Base-by-base conservation (phyloP, 2,888 invertebrate genomes). In the Gari tellinella region DNA sequence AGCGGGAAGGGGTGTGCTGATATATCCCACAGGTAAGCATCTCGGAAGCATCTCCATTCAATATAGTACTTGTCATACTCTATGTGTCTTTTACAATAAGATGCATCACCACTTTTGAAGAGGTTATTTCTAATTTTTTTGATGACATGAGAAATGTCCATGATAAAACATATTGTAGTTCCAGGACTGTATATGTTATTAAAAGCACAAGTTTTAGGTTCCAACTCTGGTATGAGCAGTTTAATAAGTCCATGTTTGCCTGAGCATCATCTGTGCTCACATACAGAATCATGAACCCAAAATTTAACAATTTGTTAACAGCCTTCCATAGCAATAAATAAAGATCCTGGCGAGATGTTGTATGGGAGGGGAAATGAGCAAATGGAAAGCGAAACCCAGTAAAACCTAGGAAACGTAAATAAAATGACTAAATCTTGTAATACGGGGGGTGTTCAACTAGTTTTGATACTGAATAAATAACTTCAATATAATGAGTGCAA, bases 121-220 rank as follows among this genome's bases (percentile, higher is more conserved):
- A 78, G 48, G 38, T 66, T 79, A 38, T 79, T 79, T 57, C 79
- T 40, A 17, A 72, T 68, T 45, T 75, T 75, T 57, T 75, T 79
- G n/a, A 79, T 53, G 1, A 75, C 62, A 72, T 79, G 79, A 8
- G 68, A 68, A 2, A 68, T 38, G 45, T 68, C 69, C 62, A 69
- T 63, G 37, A 63, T 57, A n/a, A 69, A 69, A 45, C 62, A 58
- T 46, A 69, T 52, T 17, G 2, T 19, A n/a, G 41, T 48, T 19
- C n/a, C n/a, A n/a, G n/a, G n/a, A n/a, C n/a, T n/a, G n/a, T n/a
- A n/a, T n/a, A n/a, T n/a, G n/a, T n/a, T 21, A 15, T 21, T 15
- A 14, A 45, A 23, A 57, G 19, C 15, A 37, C 57, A 31, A 62
- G 57, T 45, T 49, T 45, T 38, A 45, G 43, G 10, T 37, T 45